Base-by-base conservation (phyloP, 2,888 invertebrate genomes). In the Spilosoma lubricipeda region DNA sequence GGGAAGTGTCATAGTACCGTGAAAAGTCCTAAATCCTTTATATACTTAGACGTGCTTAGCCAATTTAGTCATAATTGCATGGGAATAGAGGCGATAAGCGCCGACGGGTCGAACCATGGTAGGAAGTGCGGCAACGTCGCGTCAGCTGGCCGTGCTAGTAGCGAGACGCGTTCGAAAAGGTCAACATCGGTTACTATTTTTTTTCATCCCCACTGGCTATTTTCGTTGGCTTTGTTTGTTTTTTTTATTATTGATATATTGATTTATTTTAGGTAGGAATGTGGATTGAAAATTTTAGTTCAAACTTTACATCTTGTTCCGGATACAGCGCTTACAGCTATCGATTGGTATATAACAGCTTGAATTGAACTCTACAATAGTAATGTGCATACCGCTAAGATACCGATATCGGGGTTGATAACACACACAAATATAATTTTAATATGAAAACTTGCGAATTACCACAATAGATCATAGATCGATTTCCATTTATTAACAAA, bases 81-180 rank as follows among this genome's bases (percentile, higher is more conserved):
- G 15, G 90, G 64, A 75, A 85, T 92, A 95, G 90, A 85, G 90
- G 95, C 95, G 95, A 95, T 95, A 95, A 95, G 95, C 90, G 83
- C 78, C 85, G 86, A 91, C 91, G 89, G 90, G 75, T 85, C 87
- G 85, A 88, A 89, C 88, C 88, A 89, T 88, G 87, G 89, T 84
- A 80, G 86, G 83, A 89, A 89, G 90, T 83, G 86, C 88, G 95
- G 95, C 95, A 96, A 95, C 96, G 92, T 86, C 95, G 95, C 94
- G 94, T 95, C 96, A 95, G 95, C 96, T 94, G 95, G 93, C 93
- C 91, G 92, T 88, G 91, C 93, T 93, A 95, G 94, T 92, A 92
- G 90, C 91, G 92, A 92, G 92, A 90, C 90, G 91, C 92, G 94
- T 90, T 93, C 91, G 87, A 92, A 96, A 96, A 95, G 95, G 95